Conservation (phyloP, 2,888 invertebrate species). For the Pachymerium ferrugineum region DNA sequence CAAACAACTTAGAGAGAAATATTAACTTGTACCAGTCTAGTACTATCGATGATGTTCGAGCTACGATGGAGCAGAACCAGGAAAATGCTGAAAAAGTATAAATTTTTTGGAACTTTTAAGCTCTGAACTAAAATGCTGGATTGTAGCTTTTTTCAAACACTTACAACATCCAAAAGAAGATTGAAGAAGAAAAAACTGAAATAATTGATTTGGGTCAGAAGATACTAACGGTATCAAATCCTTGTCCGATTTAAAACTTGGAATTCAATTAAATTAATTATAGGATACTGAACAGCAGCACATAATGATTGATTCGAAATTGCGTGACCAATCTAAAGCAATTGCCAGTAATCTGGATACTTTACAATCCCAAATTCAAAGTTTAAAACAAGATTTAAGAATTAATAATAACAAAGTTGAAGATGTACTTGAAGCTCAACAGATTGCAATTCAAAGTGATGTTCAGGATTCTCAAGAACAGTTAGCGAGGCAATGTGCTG, state of each 20-base stretch:
- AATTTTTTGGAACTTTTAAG: neutral
- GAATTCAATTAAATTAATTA: neutral
- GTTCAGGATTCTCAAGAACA: neutral
- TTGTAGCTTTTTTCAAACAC: too few species aligned
- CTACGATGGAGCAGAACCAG: neutral
- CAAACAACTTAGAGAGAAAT: neutral
- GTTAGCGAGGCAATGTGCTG: neutral
- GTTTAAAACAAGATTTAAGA: neutral
- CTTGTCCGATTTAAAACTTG: too few species aligned
- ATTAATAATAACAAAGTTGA: neutral
- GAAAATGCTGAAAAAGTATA: neutral
- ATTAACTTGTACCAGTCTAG: neutral
- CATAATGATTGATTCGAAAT: neutral
- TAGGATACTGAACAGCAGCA: neutral
- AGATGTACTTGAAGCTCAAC: neutral
- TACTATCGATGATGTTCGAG: neutral
- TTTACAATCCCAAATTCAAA: neutral
- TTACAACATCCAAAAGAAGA: slow-evolving; percentile 5
- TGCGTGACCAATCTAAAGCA: neutral
- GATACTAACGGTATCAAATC: neutral
- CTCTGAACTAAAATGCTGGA: neutral
- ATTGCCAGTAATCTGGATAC: neutral
- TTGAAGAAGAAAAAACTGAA: neutral
- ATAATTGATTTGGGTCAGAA: neutral
- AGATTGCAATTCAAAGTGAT: neutral